A percentile compares a stretch with the other conserved stretches of the same genome.
Evolutionary conservation across 1,140 invertebrate genomes (phyloP).

Genomic region (Meloidogyne floridensis): DNA sequence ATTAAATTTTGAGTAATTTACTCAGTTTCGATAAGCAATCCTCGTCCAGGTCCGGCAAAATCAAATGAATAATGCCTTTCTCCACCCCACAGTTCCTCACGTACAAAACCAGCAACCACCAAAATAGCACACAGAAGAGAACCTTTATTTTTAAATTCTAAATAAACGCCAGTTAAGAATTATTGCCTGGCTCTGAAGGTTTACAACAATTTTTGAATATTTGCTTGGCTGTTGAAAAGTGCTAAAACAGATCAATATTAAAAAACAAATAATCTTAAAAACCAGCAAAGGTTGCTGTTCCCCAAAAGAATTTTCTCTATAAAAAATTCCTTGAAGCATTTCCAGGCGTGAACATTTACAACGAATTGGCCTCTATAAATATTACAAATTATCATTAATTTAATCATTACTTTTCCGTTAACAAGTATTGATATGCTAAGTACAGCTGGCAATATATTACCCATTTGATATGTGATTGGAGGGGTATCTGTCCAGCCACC

Average conservation of each 20-base stretch:
- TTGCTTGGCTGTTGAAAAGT: slow-evolving; percentile 29
- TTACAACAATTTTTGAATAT: slow-evolving; percentile 34
- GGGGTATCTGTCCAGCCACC: slow-evolving; percentile 58
- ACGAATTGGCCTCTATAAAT: slow-evolving; percentile 4
- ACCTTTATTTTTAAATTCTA: slow-evolving; percentile 7
- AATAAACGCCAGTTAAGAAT: not conserved
- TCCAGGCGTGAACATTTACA: slow-evolving; percentile 20
- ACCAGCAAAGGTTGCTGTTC: slow-evolving; percentile 10
- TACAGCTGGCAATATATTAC: slow-evolving; percentile 27
- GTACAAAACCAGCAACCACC: slow-evolving; percentile 32
- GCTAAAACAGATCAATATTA: not conserved
- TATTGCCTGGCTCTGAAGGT: slow-evolving; percentile 22
- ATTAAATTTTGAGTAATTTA: slow-evolving; percentile 11
- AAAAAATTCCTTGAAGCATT: slow-evolving; percentile 16
- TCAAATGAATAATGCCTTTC: slow-evolving; percentile 13
- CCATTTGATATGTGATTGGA: slow-evolving; percentile 52
- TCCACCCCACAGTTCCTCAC: slow-evolving; percentile 18
- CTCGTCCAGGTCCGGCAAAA: not conserved
- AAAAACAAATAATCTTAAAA: not conserved
- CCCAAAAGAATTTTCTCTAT: slow-evolving; percentile 9
- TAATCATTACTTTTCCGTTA: slow-evolving; percentile 45
- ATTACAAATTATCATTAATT: slow-evolving; percentile 3
- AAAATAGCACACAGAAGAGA: slow-evolving; percentile 45
- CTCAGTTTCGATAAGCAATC: slow-evolving; percentile 17
- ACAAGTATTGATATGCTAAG: slow-evolving; percentile 48